Base-by-base conservation (phyloP, 2,888 invertebrate genomes). In the Cephus runcator region DNA sequence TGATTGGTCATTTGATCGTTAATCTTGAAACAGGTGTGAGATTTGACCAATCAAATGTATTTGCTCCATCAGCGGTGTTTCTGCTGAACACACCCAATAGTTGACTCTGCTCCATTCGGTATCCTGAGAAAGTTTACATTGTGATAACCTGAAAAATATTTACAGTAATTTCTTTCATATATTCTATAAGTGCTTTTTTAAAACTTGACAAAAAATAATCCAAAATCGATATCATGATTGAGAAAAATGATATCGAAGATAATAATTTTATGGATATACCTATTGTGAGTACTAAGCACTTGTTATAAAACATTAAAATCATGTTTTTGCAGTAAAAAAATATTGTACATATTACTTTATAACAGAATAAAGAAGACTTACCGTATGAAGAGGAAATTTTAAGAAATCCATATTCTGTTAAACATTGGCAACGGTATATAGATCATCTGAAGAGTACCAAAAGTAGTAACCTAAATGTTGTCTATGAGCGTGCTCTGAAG, bases 361-460 rank as follows among this genome's bases (percentile, higher is more conserved):
- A 56, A 56, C 23, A 97, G 96, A 95, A 94, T 82, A 98, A 98
- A 91, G 98, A 98, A 89, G 99, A 99, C 92, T 93, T 99, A 69
- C 98, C 99, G 0, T 99, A 98, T 91, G 99, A 99, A 92, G 99
- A 99, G 92, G 99, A 99, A 92, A 98, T 99, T 86, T 93, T 99
- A 69, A 93, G 99, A 82, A 99, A 99, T 92, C 98, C 99, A 0
- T 99, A 96, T 92, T 98, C 98, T 1, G 97, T 99, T 0, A 99
- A 99, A 92, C 98, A 99, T 90, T 99, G 99, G 99, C 93, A 98
- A 77, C 94, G 99, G 31, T 99, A 99, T 89, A 97, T 99, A 78
- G 99, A 99, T 79, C 98, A 99, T 91, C 98, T 99, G 89, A 97
- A 97, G 89, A 94, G 94, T 85, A 95, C 96, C 0, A 95, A 97